phyloP scores from a whole-genome alignment of 1,140 invertebrate species.

The Ceratina australensis region DNA sequence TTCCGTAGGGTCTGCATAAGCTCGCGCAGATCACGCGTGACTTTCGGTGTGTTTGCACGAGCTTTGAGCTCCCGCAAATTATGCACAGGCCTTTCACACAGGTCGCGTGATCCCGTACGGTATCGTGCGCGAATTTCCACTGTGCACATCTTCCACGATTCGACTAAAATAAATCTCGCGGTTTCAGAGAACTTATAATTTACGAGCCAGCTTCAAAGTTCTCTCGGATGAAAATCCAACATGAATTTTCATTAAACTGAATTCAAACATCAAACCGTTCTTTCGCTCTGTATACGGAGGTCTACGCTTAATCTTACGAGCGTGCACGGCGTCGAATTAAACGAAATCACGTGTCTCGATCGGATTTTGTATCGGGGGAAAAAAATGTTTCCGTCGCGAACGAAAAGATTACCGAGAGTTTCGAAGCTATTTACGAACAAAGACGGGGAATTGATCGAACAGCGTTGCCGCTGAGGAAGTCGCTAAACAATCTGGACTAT shows the following conservation, averaged over 20 bases:
- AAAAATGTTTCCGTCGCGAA: not conserved
- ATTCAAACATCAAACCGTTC: not conserved
- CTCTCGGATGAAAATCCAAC: not conserved
- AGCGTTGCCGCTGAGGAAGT: conserved; percentile 16
- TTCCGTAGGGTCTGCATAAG: not conserved
- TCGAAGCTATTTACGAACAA: conserved; percentile 33
- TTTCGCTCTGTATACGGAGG: not conserved
- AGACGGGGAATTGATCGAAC: conserved; percentile 38
- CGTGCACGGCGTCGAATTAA: too few relatives aligned
- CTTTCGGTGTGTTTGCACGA: conserved; percentile 5
- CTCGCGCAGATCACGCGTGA: conserved; percentile 3
- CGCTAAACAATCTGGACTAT: conserved; percentile 37
- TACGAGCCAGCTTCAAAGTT: not conserved
- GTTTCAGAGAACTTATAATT: not conserved
- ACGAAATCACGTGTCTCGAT: not conserved
- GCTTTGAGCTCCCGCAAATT: conserved; percentile 2
- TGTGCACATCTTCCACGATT: not conserved
- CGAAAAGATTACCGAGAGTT: not conserved
- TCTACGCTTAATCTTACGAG: not conserved
- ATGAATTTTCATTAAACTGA: not conserved
- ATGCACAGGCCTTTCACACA: conserved; percentile 4
- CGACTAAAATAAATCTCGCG: not conserved
- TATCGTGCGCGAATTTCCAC: not conserved
- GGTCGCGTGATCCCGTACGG: not conserved
- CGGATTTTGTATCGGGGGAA: too few relatives aligned